Evolutionary conservation across 2,113 vertebrate genomes (phyloP).

Genomic region (Chaetodon auriga): DNA sequence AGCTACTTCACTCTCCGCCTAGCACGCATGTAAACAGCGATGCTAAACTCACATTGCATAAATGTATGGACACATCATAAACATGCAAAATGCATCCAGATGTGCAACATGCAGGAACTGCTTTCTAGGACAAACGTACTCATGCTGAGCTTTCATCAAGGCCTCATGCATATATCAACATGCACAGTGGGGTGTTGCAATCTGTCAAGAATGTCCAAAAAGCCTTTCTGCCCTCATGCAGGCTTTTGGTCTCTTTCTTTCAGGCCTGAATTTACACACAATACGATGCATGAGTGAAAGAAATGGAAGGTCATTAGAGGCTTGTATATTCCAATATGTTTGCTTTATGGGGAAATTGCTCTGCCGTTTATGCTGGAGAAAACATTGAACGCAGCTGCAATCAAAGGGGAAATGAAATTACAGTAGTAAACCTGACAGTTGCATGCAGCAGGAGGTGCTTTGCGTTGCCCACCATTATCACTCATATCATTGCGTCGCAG

Average conservation of each 20-base stretch:
- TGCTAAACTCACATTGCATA: not conserved
- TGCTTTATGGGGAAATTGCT: not conserved
- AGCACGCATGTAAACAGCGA: not conserved
- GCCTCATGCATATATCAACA: slow-evolving; percentile 33
- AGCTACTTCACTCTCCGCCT: slow-evolving; percentile 17
- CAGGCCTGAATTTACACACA: not conserved
- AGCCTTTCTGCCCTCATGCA: not conserved
- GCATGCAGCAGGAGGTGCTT: slow-evolving; percentile 13
- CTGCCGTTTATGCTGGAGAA: not conserved
- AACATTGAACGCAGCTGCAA: not conserved
- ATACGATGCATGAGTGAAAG: not conserved
- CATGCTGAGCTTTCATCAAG: slow-evolving; percentile 41
- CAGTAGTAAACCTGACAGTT: not conserved
- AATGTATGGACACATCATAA: slow-evolving; percentile 17
- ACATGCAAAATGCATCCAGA: slow-evolving; percentile 28
- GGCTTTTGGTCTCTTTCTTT: not conserved
- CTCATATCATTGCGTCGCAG: slow-evolving; percentile 10
- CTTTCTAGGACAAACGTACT: slow-evolving; percentile 8
- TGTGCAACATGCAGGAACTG: not conserved
- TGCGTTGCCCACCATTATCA: slow-evolving; percentile 3
- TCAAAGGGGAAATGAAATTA: not conserved
- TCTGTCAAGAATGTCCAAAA: not conserved
- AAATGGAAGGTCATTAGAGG: not conserved
- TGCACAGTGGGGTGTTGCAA: slow-evolving; percentile 20
- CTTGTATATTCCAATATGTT: not conserved